Evolutionary conservation across 2,113 vertebrate species (phyloP), one percentile per base, ranked within the genome.

Genomic region (Psilopogon haemacephalus): DNA sequence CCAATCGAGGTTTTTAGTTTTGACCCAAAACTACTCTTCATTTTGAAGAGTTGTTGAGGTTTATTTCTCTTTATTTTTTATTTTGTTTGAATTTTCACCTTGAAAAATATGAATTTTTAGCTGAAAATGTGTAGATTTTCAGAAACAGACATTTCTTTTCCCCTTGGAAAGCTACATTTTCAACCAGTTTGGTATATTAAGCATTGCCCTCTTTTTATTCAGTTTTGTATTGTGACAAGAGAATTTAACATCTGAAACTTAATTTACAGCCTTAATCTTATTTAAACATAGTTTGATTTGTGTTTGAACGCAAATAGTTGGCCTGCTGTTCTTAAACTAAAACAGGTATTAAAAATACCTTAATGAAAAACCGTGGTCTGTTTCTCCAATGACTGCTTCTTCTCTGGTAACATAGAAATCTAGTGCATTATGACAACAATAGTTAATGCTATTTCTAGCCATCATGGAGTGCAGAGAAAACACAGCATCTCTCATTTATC

Each of bases 201-300:
- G 54, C 6, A 81, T 83, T 71, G 9, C 5, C 4, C 6, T 54
- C 13, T 75, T 84, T 84, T 87, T 87, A 46, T 84, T 37, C 23
- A 69, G 42, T 89, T 96, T 92, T 90, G 40, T 56, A 88, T 37
- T 9, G 8, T 30, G 77, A 18, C n/a, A 50, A 65, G 84, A 85
- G 16, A 84, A 82, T 84, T 87, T 92, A 84, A 90, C 74, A 89
- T 20, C 37, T 67, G 54, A 92, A 95, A 94, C 92, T 84, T 82
- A 94, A 95, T 95, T 94, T 92, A 82, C 58, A 84, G n/a, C 24
- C 72, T 58, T 70, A 65, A 89, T 55, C 65, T 62, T 48, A 60
- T 90, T 92, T 79, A 90, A 86, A 56, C 60, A 27, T 21, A 30
- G 30, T 72, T 94, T 85, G 59, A 90, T 95, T 93, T 92, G 80